Conservation (phyloP, 2,797 vertebrate species). For the Halcyon badia region DNA sequence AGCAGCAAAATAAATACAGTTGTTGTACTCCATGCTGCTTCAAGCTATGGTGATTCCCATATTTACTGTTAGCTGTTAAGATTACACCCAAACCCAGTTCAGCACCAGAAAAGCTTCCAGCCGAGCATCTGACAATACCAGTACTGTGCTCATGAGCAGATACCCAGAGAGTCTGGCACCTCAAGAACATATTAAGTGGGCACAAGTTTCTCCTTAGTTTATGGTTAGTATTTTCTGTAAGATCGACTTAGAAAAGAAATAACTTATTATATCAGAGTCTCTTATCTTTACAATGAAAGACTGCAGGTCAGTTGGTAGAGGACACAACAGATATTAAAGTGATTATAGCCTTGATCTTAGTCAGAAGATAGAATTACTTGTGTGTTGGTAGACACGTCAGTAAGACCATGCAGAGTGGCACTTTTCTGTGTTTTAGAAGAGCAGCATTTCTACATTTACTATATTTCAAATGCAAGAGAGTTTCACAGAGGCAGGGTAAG, state of each 20-base stretch:
- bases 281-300: constrained; percentile 12
- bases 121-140: neutral
- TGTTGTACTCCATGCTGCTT: neutral
- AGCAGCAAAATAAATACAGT: neutral
- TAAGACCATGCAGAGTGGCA: neutral
- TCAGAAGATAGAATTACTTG: neutral
- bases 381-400: neutral
- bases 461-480: constrained; percentile 6
- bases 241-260: constrained; percentile 16
- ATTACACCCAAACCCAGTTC: neutral
- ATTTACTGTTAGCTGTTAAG: neutral
- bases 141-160: neutral
- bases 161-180: neutral
- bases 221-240: neutral
- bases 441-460: neutral
- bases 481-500: neutral
- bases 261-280: constrained; percentile 13
- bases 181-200: neutral
- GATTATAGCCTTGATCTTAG: constrained; percentile 33
- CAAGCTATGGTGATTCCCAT: neutral
- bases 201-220: neutral
- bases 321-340: constrained; percentile 39
- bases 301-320: constrained; percentile 24
- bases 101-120: neutral
- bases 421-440: neutral